Conservation (phyloP, 2,797 vertebrate genomes). For the Aphelocoma californica region DNA sequence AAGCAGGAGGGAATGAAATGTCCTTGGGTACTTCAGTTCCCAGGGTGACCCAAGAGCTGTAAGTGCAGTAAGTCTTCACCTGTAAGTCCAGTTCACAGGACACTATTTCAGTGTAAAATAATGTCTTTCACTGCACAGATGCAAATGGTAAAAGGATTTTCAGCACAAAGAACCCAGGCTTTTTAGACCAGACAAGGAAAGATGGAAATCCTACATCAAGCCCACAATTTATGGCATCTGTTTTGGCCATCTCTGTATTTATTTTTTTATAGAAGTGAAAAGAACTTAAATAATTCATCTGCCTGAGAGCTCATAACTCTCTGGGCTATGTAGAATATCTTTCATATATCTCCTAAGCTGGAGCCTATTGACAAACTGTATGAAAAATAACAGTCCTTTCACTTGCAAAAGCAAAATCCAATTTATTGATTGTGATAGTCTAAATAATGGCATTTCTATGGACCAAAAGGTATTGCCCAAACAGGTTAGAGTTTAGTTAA, state of each 20-base stretch:
- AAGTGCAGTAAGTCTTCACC: background rate
- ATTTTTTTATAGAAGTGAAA: conserved; percentile 62
- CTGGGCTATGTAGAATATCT: conserved; percentile 45
- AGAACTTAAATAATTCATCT: conserved; percentile 71
- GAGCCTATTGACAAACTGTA: conserved; percentile 69
- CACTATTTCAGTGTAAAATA: background rate
- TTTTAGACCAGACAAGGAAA: conserved; percentile 50
- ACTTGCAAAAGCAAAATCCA: conserved; percentile 65
- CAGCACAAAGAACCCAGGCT: conserved; percentile 1
- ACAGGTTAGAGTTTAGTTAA: conserved; percentile 29
- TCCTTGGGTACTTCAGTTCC: background rate
- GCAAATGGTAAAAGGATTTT: conserved; percentile 36
- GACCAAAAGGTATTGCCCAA: conserved; percentile 30
- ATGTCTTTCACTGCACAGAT: background rate
- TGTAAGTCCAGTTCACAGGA: background rate
- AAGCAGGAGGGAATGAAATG: background rate
- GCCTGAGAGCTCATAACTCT: conserved; percentile 69
- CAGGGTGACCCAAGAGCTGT: background rate
- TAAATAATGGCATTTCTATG: conserved; percentile 63
- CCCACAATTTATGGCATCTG: conserved; percentile 42
- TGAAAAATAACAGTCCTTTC: conserved; percentile 65
- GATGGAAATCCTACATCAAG: conserved; percentile 50
- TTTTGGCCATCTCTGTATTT: conserved; percentile 46
- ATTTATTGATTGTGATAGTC: conserved; percentile 70
- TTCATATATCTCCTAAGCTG: conserved; percentile 56